Evolutionary conservation across 2,797 vertebrate genomes (phyloP), one percentile per base, ranked within the genome.

Genomic region (Anguilla megastoma): DNA sequence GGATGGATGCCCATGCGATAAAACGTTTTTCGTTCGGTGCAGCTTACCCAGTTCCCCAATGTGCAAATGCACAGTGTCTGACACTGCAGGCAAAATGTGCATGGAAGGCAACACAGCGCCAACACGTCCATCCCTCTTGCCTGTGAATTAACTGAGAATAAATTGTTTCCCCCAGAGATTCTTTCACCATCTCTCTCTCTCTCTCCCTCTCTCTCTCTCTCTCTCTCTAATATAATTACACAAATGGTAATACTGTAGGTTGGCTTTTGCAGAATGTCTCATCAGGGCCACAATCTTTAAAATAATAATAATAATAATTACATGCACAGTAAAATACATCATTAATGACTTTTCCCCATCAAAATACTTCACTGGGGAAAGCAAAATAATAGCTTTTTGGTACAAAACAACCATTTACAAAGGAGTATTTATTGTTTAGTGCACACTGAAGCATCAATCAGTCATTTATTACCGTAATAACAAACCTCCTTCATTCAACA

Each of bases 1-100:
- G 93, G 91, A 92, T 33, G 60, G 88, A 94, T 86, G 80, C 92
- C 91, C 41, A 66, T 90, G 91, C 93, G 94, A 95, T 94, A 89
- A 95, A 95, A 95, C 94, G 92, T 93, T 95, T 94, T 92, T 93
- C 93, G 91, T 92, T 93, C 90, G 88, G 91, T 89, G 87, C 84
- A 89, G 92, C 92, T 91, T 93, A 86, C 90, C 90, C 89, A 85
- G 87, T 89, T 91, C 89, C 90, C 89, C 89, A 60, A 93, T 90
- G 89, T 89, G 92, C 60, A 9, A 36, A 87, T 92, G 88, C 92
- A 91, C 91, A 90, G 85, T 83, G 12, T 45, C 60, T 36, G 82
- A 80, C 90, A 90, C 89, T 87, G 89, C 88, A n/a, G n/a, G 91
- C 90, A 89, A 60, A 66, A 90, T 63, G 87, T 86, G 80, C 79